A percentile compares a stretch with the other conserved stretches of the same genome.
Conservation (phyloP, 2,888 invertebrate genomes). For the Megalurothrips usitatus region DNA sequence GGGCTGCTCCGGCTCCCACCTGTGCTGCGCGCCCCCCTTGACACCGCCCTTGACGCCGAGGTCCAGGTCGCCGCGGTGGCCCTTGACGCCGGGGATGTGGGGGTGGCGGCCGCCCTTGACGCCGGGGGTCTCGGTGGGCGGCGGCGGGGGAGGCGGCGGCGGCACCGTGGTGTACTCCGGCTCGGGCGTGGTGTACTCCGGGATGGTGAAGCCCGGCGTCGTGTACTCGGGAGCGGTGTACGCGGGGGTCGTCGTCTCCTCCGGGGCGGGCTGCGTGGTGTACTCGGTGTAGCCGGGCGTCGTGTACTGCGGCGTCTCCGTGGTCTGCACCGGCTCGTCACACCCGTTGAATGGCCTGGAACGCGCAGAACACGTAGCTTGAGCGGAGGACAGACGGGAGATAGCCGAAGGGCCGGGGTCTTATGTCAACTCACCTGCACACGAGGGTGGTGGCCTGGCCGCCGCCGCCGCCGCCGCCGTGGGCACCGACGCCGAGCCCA, state of each 20-base stretch:
- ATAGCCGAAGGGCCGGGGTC: too few species aligned
- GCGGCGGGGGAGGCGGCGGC: not conserved
- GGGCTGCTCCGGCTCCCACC: not conserved
- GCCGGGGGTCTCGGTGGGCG: not conserved
- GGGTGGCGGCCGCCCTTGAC: not conserved
- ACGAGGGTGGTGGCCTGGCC: not conserved
- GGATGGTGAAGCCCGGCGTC: not conserved
- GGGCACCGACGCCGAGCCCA: not conserved
- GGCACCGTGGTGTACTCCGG: not conserved
- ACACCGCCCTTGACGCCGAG: not conserved
- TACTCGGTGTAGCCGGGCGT: not conserved
- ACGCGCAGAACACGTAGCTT: too few species aligned
- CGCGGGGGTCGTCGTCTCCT: not conserved
- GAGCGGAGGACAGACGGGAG: too few species aligned
- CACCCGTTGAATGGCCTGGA: not conserved
- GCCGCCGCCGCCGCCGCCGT: not conserved
- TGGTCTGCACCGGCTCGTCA: constrained; percentile 2
- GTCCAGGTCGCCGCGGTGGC: not conserved
- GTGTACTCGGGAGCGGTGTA: not conserved
- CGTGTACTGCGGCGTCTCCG: not conserved
- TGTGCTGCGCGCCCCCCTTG: not conserved
- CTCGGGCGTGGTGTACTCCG: not conserved
- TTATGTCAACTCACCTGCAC: not conserved
- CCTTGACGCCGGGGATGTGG: not conserved
- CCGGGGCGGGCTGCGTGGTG: not conserved